Base-by-base conservation (phyloP, 1,140 invertebrate genomes). In the Matsumurasca onukii region DNA sequence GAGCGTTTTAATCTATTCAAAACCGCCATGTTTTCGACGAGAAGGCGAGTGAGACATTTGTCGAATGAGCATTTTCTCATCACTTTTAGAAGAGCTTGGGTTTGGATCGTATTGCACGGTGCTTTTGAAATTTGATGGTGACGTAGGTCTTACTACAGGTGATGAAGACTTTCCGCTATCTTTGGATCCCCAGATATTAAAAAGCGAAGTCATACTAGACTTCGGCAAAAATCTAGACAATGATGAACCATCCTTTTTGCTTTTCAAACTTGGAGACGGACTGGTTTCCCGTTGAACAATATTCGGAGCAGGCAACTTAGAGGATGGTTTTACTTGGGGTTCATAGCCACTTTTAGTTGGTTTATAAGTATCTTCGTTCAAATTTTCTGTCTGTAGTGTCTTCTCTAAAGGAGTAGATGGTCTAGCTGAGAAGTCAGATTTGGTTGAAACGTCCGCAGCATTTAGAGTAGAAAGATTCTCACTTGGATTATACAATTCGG, bases 41-140 rank as follows among this genome's bases (percentile, higher is more conserved):
- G 52, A 62, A 39, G 45, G 72, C 59, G 68, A 74, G 15, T 72
- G 57, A 66, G 55, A 70, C 34, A 71, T 71, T 49, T 68, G 70
- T 70, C 39, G 71, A 59, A 69, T 52, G 72, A 15, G 51, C 51
- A 71, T 9, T 59, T 59, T 39, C 34, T 39, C 34, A 39, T 39
- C 5, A 17, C 34, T 17, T 9, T 17, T 39, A 39, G 34, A 39
- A 5, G 34, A 39, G 17, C 17, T 5, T 39, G 34, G n/a, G n/a
- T n/a, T n/a, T n/a, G n/a, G n/a, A n/a, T n/a, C n/a, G n/a, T n/a
- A n/a, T n/a, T n/a, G n/a, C n/a, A n/a, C n/a, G n/a, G n/a, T n/a
- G n/a, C n/a, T n/a, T n/a, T n/a, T n/a, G n/a, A n/a, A n/a, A n/a
- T n/a, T n/a, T n/a, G n/a, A n/a, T n/a, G n/a, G n/a, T n/a, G n/a